Conservation (phyloP, 1,140 invertebrate species). For the Ceratitis capitata region DNA sequence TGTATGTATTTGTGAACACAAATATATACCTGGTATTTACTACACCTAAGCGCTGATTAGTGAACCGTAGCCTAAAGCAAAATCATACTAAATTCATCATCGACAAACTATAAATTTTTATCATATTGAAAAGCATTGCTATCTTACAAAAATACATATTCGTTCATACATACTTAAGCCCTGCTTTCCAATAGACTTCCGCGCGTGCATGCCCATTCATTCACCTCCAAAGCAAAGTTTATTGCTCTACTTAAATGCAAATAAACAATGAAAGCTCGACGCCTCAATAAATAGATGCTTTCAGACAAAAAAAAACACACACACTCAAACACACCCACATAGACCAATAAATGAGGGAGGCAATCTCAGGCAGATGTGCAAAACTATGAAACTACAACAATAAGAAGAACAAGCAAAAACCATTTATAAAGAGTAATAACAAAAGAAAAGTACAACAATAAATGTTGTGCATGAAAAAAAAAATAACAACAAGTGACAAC, state of each 20-base stretch:
- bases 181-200: too few relatives aligned
- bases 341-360: not conserved
- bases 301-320: too few relatives aligned
- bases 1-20: not conserved
- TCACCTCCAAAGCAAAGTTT: not conserved
- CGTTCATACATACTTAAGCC: too few relatives aligned
- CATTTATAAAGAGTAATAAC: not conserved
- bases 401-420: not conserved
- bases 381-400: not conserved
- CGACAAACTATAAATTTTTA: too few relatives aligned
- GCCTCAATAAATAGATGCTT: not conserved
- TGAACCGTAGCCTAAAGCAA: too few relatives aligned
- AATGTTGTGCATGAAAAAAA: not conserved
- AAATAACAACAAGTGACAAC: not conserved
- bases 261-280: not conserved
- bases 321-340: not conserved
- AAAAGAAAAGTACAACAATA: not conserved
- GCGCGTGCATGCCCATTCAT: not conserved
- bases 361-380: not conserved
- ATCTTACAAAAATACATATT: too few relatives aligned
- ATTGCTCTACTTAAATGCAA: conserved; percentile 23
- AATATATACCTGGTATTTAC: not conserved
- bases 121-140: too few relatives aligned
- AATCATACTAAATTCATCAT: too few relatives aligned
- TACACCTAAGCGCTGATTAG: not conserved